Evolutionary conservation across 2,888 invertebrate species (phyloP).

Genomic region (Rhingia campestris): DNA sequence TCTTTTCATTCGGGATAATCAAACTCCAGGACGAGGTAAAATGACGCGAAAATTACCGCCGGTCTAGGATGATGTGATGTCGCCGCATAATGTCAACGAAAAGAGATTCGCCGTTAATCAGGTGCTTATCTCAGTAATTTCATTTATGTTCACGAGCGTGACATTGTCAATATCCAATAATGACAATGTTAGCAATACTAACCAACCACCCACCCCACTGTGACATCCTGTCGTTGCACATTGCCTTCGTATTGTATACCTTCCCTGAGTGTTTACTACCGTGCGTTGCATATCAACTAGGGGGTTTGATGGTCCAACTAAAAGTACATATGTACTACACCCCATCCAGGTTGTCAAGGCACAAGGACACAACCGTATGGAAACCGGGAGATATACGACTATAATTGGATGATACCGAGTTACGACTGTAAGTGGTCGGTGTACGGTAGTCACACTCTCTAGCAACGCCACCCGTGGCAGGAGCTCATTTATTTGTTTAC

Average conservation of each 20-base stretch:
- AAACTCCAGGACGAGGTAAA: neutral
- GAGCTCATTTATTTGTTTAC: constrained; percentile 68
- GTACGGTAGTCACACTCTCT: constrained; percentile 27
- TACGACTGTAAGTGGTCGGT: constrained; percentile 59
- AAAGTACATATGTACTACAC: constrained; percentile 40
- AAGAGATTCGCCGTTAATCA: constrained; percentile 61
- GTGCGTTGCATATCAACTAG: constrained; percentile 11
- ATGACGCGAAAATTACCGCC: constrained; percentile 2
- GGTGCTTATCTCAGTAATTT: constrained; percentile 65
- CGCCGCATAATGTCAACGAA: constrained; percentile 11
- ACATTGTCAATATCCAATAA: constrained; percentile 54
- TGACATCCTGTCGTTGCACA: constrained; percentile 20
- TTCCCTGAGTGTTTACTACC: neutral
- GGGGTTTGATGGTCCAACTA: constrained; percentile 35
- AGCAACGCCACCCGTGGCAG: constrained; percentile 33
- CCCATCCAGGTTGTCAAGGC: constrained; percentile 30
- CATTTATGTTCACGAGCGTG: constrained; percentile 38
- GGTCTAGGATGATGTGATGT: constrained; percentile 4
- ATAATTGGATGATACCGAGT: constrained; percentile 62
- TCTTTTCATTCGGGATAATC: constrained; percentile 6
- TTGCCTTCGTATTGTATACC: neutral
- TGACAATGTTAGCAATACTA: constrained; percentile 18
- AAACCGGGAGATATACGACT: constrained; percentile 23
- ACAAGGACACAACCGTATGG: constrained; percentile 1
- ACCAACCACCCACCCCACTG: constrained; percentile 1